A percentile compares a stretch with the other conserved stretches of the same genome.
Evolutionary conservation across 2,113 vertebrate species (phyloP).

Genomic region (Orthochromis malagaraziensis): DNA sequence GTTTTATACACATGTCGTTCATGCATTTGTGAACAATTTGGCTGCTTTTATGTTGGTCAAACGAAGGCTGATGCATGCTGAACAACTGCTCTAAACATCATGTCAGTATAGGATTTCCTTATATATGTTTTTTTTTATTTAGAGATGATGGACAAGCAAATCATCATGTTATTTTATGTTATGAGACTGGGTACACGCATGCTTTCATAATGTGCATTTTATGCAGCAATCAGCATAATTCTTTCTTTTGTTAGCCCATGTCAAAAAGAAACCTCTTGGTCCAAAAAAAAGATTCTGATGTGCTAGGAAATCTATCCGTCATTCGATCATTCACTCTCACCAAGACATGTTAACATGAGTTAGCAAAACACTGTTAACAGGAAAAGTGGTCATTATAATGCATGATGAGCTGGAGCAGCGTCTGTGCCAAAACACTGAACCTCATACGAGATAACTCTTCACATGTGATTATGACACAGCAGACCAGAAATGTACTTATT

Average conservation of each 20-base stretch:
- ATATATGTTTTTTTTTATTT: not conserved
- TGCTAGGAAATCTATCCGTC: not conserved
- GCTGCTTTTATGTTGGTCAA: slow-evolving; percentile 4
- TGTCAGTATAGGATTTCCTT: not conserved
- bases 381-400: not conserved
- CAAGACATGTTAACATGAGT: not conserved
- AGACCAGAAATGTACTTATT: slow-evolving; percentile 43
- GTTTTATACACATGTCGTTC: not conserved
- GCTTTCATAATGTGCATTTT: slow-evolving; percentile 13
- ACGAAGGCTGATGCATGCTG: slow-evolving; percentile 34
- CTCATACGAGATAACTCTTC: slow-evolving; percentile 15
- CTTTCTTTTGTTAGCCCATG: not conserved
- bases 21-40: not conserved
- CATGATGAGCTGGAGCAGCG: slow-evolving; percentile 5
- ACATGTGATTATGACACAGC: slow-evolving; percentile 43
- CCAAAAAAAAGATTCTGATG: not conserved
- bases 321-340: not conserved
- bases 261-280: not conserved
- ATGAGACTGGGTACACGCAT: slow-evolving; percentile 6
- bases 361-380: slow-evolving; percentile 16
- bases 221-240: not conserved
- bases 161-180: slow-evolving; percentile 3
- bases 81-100: slow-evolving; percentile 8
- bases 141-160: not conserved
- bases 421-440: slow-evolving; percentile 26